phyloP scores from a whole-genome alignment of 2,113 vertebrate genomes.

The Rutilus rutilus region DNA sequence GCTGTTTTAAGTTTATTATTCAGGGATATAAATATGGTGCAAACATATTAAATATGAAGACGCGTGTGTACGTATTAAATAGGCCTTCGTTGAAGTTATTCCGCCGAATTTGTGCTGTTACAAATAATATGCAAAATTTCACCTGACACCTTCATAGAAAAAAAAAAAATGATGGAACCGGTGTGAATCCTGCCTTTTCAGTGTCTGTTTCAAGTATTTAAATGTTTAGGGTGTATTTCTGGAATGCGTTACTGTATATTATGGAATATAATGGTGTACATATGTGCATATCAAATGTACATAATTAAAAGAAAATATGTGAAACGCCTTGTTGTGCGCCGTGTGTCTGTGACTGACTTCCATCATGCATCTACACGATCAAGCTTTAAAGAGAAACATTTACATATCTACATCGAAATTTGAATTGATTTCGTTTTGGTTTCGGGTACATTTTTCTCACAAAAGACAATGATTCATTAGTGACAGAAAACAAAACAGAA shows the following conservation, averaged over 20 bases:
- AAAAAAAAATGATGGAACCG: conserved; percentile 50
- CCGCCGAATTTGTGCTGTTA: conserved; percentile 76
- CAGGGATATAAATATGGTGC: conserved; percentile 69
- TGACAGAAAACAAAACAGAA: background rate
- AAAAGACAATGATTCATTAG: background rate
- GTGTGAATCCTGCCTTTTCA: conserved; percentile 59
- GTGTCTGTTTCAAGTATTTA: conserved; percentile 61
- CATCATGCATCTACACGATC: background rate
- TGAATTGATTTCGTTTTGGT: background rate
- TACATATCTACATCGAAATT: background rate
- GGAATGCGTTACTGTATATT: conserved; percentile 74
- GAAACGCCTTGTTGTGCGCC: conserved; percentile 36
- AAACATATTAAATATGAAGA: conserved; percentile 37
- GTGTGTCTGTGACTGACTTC: conserved; percentile 1
- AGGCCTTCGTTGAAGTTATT: conserved; percentile 63
- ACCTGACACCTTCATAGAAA: conserved; percentile 55
- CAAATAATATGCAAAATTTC: conserved; percentile 80
- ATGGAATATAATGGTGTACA: conserved; percentile 68
- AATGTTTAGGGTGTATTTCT: conserved; percentile 65
- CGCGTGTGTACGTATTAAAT: conserved; percentile 44
- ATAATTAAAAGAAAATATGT: conserved; percentile 75
- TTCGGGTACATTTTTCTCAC: background rate
- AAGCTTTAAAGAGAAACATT: background rate
- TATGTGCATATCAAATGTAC: conserved; percentile 77
- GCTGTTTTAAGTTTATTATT: conserved; percentile 74